Conservation (phyloP, 2,113 vertebrate species). For the Tinamus guttatus region DNA sequence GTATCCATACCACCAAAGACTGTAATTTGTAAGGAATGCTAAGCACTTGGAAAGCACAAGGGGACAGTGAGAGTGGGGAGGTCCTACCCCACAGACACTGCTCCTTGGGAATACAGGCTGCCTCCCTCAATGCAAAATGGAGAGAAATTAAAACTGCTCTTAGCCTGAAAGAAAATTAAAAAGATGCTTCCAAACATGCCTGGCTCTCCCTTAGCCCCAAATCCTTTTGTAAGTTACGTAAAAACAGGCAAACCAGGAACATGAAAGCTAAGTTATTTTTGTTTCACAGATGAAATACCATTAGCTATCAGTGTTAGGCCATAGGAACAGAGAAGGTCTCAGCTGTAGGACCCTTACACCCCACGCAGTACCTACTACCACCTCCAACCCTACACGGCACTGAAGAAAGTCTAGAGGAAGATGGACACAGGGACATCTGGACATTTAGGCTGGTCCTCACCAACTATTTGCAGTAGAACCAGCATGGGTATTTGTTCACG, state of each 20-base stretch:
- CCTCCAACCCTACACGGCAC: rapidly evolving
- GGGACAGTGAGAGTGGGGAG: conserved; percentile 10
- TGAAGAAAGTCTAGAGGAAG: not conserved
- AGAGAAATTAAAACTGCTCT: conserved; percentile 3
- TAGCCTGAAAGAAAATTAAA: not conserved
- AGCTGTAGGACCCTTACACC: not conserved
- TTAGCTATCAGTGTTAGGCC: not conserved
- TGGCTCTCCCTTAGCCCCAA: not conserved
- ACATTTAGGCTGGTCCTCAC: not conserved
- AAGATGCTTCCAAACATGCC: conserved; percentile 22
- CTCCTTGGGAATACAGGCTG: conserved; percentile 39
- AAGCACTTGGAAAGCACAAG: conserved; percentile 50
- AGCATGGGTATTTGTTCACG: rapidly evolving
- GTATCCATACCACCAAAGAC: conserved; percentile 41
- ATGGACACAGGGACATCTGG: not conserved
- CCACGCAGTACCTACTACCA: not conserved
- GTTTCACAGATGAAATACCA: not conserved
- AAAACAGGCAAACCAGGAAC: not conserved
- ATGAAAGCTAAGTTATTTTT: not conserved
- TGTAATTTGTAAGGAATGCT: conserved; percentile 66
- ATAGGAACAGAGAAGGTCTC: not conserved
- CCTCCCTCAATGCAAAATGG: not conserved
- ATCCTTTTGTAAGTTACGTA: not conserved
- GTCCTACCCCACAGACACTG: conserved; percentile 3
- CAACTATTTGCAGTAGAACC: not conserved